These are phyloP conservation scores for Nowickia ferox DNA, from an alignment of 2,888 invertebrate species.

Conservation along the genomic window DNA sequence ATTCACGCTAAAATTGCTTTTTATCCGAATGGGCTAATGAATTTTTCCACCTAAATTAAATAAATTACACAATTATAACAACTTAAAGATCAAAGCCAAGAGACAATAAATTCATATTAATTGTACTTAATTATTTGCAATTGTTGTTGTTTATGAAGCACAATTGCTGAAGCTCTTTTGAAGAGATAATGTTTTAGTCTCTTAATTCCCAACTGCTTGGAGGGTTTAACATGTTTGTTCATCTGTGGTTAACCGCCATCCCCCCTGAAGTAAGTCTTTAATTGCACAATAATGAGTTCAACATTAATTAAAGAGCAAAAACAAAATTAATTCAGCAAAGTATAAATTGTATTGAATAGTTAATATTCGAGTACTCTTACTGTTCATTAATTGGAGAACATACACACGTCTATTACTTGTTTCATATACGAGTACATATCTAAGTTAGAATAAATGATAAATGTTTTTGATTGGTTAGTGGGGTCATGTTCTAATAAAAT, in stretches of 20 bases:
- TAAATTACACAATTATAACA: background rate
- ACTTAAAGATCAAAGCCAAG: background rate
- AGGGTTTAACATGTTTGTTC: constrained; percentile 8
- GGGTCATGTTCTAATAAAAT: background rate
- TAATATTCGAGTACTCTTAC: background rate
- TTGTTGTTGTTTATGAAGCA: constrained; percentile 57
- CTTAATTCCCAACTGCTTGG: constrained; percentile 20
- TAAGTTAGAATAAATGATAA: background rate
- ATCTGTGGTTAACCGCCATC: constrained; percentile 7
- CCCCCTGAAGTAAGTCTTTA: constrained; percentile 40
- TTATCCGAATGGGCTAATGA: too few species aligned
- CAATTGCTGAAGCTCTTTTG: constrained; percentile 23
- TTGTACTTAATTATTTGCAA: constrained; percentile 70
- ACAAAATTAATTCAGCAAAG: background rate
- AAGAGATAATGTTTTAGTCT: constrained; percentile 14
- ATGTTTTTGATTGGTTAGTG: background rate
- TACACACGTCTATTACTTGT: background rate
- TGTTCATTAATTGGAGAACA: background rate
- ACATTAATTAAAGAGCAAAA: constrained; percentile 23
- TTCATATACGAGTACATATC: too few species aligned
- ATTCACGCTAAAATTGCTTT: too few species aligned
- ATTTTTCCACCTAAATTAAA: background rate
- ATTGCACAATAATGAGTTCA: constrained; percentile 47
- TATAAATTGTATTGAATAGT: constrained; percentile 12
- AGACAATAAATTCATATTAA: constrained; percentile 62